Percentiles rank a stretch among this genome's conserved stretches.
These are phyloP conservation scores for Coreoperca whiteheadi DNA, from an alignment of 2,113 vertebrate genomes.

Conservation along the genomic window DNA sequence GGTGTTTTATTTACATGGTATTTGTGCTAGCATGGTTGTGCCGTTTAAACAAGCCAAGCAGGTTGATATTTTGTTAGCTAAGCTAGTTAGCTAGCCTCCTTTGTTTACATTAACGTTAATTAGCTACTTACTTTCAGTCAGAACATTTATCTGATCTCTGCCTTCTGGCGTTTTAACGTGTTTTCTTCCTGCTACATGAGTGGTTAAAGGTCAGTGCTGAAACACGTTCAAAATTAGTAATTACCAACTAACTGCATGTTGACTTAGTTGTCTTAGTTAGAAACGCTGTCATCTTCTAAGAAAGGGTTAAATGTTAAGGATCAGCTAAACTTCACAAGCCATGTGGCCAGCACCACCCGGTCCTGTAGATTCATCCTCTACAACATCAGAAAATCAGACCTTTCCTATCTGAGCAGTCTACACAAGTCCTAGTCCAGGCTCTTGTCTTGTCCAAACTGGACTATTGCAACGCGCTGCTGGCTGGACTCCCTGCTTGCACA, in stretches of 20 bases:
- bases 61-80: background rate
- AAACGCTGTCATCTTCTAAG: background rate
- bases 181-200: background rate
- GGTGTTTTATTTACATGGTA: background rate
- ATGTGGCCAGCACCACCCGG: no score
- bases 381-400: no score
- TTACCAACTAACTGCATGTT: background rate
- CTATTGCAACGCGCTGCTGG: no score
- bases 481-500: no score
- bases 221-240: background rate
- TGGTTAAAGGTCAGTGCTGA: background rate
- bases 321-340: no score
- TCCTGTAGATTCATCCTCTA: no score
- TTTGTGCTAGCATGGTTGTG: background rate
- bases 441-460: no score
- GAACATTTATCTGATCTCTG: constrained; percentile 10
- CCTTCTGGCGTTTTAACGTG: background rate
- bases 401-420: no score
- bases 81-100: constrained; percentile 35
- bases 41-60: background rate
- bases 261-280: background rate
- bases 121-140: background rate
- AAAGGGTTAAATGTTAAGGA: background rate
- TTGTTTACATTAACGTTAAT: constrained; percentile 71
- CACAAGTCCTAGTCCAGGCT: no score